Conservation (phyloP, 2,888 invertebrate species). For the Zootermopsis nevadensis region DNA sequence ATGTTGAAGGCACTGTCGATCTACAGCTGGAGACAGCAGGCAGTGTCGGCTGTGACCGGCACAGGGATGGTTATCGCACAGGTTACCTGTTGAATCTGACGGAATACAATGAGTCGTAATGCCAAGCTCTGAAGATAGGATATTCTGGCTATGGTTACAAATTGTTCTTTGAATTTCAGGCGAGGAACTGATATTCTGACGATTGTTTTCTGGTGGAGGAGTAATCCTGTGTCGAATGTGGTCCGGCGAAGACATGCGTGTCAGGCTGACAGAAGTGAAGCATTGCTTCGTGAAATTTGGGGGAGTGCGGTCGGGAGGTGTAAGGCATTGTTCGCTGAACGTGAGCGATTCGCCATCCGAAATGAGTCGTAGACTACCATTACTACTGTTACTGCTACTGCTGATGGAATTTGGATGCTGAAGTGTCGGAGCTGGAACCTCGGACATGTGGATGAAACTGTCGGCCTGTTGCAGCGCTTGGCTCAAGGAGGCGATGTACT, state of each 20-base stretch:
- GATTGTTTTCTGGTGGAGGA: neutral
- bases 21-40: neutral
- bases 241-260: slow-evolving; percentile 50
- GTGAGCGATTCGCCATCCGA: slow-evolving; percentile 70
- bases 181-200: neutral
- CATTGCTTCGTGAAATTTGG: neutral
- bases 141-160: neutral
- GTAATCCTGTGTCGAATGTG: neutral
- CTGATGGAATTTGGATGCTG: slow-evolving; percentile 57
- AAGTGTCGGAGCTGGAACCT: slow-evolving; percentile 57
- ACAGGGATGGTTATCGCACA: neutral
- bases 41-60: neutral
- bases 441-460: neutral
- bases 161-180: neutral
- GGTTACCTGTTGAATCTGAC: neutral
- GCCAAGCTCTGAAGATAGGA: neutral
- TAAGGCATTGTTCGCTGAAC: slow-evolving; percentile 52
- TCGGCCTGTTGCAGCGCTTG: slow-evolving; percentile 65
- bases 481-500: slow-evolving; percentile 85
- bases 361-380: slow-evolving; percentile 64
- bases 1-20: neutral
- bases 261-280: slow-evolving; percentile 54
- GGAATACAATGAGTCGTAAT: neutral
- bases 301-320: neutral
- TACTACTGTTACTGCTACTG: slow-evolving; percentile 51